Percentiles rank a stretch among this genome's conserved stretches.
These are phyloP conservation scores for Probaryconus sp. DNA, from an alignment of 1,140 invertebrate genomes.

Conservation along the genomic window DNA sequence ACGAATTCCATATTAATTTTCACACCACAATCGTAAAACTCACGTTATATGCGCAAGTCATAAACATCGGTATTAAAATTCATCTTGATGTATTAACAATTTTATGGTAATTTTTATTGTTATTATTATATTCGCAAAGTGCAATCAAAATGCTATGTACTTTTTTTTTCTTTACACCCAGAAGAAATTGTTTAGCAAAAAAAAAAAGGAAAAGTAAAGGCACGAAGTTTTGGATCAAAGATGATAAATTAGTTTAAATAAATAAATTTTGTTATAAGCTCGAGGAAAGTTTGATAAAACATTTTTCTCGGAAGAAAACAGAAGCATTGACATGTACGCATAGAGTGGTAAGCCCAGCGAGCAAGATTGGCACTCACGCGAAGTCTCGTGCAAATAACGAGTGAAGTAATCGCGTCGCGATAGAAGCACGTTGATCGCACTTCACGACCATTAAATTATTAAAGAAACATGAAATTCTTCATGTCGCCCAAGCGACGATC, in stretches of 20 bases:
- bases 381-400: constrained; percentile 17
- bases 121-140: constrained; percentile 19
- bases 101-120: constrained; percentile 32
- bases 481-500: not conserved
- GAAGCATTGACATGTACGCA: constrained; percentile 9
- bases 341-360: constrained; percentile 1
- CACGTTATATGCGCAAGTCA: constrained; percentile 6
- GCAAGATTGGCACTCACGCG: constrained; percentile 23
- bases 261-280: too few species aligned
- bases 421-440: constrained; percentile 2
- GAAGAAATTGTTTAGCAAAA: too few species aligned
- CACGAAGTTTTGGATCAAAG: too few species aligned
- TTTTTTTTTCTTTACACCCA: too few species aligned
- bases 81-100: constrained; percentile 19
- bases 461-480: constrained; percentile 6
- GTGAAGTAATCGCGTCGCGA: constrained; percentile 9
- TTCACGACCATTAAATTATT: constrained; percentile 23
- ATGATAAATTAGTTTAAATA: too few species aligned
- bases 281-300: too few species aligned
- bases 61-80: constrained; percentile 43
- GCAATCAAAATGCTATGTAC: constrained; percentile 27
- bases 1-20: constrained; percentile 31
- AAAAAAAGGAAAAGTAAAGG: too few species aligned
- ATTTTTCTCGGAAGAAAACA: constrained; percentile 13
- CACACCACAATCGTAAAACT: constrained; percentile 15